These are phyloP conservation scores for Sitobion miscanthi DNA, from an alignment of 1,140 invertebrate species.

Conservation along the genomic window DNA sequence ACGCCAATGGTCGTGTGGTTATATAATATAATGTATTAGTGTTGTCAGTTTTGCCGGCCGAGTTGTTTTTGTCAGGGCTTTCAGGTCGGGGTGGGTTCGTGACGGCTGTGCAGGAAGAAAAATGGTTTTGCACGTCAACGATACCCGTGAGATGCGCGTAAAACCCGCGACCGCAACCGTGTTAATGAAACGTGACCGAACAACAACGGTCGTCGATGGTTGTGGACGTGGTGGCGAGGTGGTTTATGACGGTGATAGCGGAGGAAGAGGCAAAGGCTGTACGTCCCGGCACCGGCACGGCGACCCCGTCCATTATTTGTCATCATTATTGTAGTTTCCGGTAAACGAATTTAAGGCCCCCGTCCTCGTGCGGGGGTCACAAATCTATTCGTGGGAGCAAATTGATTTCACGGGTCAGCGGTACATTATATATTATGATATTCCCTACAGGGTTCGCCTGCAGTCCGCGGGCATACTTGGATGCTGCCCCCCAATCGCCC, in stretches of 20 bases:
- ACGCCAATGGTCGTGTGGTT: neutral
- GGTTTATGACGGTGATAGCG: neutral
- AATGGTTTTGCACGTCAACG: constrained; percentile 41
- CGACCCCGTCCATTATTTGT: constrained; percentile 28
- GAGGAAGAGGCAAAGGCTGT: neutral
- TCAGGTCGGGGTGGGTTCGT: too few species aligned
- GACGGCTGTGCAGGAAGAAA: neutral
- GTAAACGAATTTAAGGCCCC: constrained; percentile 24
- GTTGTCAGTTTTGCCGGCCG: neutral
- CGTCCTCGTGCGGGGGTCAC: neutral
- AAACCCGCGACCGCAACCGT: constrained; percentile 22
- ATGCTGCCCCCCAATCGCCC: neutral
- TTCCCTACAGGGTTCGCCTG: neutral
- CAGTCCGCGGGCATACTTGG: neutral
- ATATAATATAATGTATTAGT: neutral
- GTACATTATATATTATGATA: neutral
- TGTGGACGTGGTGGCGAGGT: neutral
- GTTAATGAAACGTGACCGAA: constrained; percentile 48
- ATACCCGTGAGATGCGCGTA: neutral
- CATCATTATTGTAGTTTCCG: constrained; percentile 48
- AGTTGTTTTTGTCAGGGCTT: neutral
- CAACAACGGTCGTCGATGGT: neutral
- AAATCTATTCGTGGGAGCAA: neutral
- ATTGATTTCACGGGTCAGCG: constrained; percentile 24
- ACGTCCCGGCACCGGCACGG: neutral